Base-by-base conservation (phyloP, 2,797 vertebrate species). In the Poeciliopsis presidionis region DNA sequence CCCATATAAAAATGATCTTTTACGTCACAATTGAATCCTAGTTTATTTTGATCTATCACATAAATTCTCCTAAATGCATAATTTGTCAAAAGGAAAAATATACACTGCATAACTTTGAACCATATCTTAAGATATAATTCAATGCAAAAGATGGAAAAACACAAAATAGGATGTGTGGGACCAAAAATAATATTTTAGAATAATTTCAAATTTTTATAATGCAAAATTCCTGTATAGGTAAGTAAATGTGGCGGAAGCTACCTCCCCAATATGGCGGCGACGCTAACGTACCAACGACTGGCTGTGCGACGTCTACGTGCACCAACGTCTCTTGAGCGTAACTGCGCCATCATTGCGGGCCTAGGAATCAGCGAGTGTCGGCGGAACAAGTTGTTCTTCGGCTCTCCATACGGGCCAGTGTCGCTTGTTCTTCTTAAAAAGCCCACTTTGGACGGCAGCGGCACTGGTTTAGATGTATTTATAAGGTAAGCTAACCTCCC, bases 261-360 rank as follows among this genome's bases (percentile, higher is more conserved):
- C 12, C 49, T 41, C 12, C 39, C 53, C 39, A n/a, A 55, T 73
- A 43, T 41, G 49, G 67, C 67, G 67, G 2, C 41, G 6, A n/a
- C 25, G 2, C 41, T 16, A 1, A 70, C 67, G 67, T 45, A 57
- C 33, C 25, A 25, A 39, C 72, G 25, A 16, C 20, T 16, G 47
- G 47, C 18, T 53, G 47, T 51, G 28, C 51, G 47, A 49, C 51
- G 30, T 73, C 13, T 39, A 51, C 72, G 72, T 51, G 11, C 49
- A 53, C 25, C 12, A 3, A 70, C 33, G 41, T 51, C 2, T 20
- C 22, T 49, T 49, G 39, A n/a, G n/a, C 49, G n/a, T 74, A 2
- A 0, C 2, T 75, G 16, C 93, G 92, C 93, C 90, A 92, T 91
- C 85, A 89, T 5, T 84, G 7, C n/a, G 84, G n/a, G 89, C 73